phyloP scores from a whole-genome alignment of 2,113 vertebrate species.

The Cranoglanis bouderius region DNA sequence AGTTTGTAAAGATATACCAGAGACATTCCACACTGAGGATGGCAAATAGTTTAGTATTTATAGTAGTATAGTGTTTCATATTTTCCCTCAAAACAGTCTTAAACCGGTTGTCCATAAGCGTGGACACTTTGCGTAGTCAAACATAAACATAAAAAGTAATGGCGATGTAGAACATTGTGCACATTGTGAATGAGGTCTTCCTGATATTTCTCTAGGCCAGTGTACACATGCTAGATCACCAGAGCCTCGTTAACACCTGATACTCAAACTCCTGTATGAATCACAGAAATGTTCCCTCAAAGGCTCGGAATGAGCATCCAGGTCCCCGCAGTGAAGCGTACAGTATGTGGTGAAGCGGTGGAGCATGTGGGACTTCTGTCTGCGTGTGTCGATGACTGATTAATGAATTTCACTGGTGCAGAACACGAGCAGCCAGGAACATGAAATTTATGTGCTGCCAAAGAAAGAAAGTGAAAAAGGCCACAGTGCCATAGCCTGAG shows the following conservation, averaged over 20 bases:
- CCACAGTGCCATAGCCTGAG: background rate
- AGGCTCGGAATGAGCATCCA: constrained; percentile 14
- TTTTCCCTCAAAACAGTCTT: background rate
- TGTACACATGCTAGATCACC: background rate
- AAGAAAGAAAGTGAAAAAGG: constrained; percentile 59
- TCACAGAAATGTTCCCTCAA: constrained; percentile 13
- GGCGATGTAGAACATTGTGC: background rate
- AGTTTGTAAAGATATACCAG: background rate
- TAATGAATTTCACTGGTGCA: constrained; percentile 65
- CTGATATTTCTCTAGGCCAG: background rate
- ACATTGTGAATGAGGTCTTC: too few species aligned
- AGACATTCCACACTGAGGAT: background rate
- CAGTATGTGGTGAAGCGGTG: constrained; percentile 24
- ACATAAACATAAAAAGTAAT: background rate
- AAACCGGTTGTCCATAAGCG: background rate
- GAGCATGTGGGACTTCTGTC: constrained; percentile 2
- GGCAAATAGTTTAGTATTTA: background rate
- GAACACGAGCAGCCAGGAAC: constrained; percentile 65
- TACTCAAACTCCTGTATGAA: constrained; percentile 24
- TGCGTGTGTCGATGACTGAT: constrained; percentile 55
- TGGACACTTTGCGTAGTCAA: background rate
- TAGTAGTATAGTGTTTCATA: background rate
- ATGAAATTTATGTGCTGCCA: constrained; percentile 65
- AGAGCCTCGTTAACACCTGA: constrained; percentile 9
- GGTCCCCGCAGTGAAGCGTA: constrained; percentile 22